Conservation (phyloP, 2,888 invertebrate species). For the Eristalis intricaria region DNA sequence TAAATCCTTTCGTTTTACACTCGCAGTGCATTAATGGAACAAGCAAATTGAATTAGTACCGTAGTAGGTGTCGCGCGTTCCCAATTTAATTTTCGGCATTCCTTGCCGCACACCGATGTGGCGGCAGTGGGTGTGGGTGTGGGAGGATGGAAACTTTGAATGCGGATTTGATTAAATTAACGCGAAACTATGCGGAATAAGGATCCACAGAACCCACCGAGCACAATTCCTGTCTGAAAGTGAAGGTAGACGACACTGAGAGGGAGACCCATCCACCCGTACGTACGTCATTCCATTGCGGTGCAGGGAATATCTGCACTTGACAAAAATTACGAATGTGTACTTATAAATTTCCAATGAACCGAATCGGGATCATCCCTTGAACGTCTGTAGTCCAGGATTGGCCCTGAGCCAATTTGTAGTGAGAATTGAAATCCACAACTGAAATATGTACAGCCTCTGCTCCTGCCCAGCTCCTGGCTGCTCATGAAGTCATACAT, state of each 20-base stretch:
- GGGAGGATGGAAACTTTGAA: constrained; percentile 43
- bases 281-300: constrained; percentile 21
- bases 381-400: constrained; percentile 1
- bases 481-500: constrained; percentile 72
- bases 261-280: not conserved
- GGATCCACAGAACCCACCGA: not conserved
- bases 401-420: constrained; percentile 63
- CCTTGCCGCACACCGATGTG: not conserved
- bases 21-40: constrained; percentile 69
- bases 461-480: constrained; percentile 12
- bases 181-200: constrained; percentile 2
- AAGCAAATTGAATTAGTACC: constrained; percentile 71
- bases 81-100: constrained; percentile 57
- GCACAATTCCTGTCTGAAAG: no score
- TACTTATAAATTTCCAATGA: constrained; percentile 70
- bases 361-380: constrained; percentile 51
- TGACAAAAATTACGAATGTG: constrained; percentile 70
- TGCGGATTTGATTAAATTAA: constrained; percentile 68
- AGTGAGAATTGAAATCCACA: constrained; percentile 67
- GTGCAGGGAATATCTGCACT: constrained; percentile 52
- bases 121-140: not conserved
- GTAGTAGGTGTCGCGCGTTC: constrained; percentile 64
- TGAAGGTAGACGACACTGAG: not conserved
- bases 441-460: constrained; percentile 60
- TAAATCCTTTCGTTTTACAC: constrained; percentile 69